Evolutionary conservation across 2,888 invertebrate genomes (phyloP).

Genomic region (Hecatera dysodea): DNA sequence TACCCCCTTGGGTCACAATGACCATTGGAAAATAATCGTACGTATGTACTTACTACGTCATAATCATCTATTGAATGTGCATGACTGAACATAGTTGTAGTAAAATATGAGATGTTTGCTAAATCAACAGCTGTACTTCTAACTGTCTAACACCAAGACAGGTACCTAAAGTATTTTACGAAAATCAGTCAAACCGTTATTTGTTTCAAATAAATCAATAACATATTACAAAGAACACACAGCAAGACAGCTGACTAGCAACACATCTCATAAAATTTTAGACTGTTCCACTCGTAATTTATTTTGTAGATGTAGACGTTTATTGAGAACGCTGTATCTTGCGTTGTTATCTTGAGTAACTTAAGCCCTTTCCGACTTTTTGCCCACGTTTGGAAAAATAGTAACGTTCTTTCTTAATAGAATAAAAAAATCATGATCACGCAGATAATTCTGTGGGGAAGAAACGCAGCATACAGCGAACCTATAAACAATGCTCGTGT

Average conservation of each 20-base stretch:
- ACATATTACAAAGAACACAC: neutral
- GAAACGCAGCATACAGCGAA: slow-evolving; percentile 31
- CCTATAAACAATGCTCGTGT: slow-evolving; percentile 22
- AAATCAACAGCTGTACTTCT: neutral
- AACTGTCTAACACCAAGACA: neutral
- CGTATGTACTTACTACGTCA: slow-evolving; percentile 6
- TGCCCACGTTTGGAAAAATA: neutral
- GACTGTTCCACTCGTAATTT: slow-evolving; percentile 20
- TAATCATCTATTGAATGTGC: slow-evolving; percentile 11
- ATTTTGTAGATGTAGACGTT: slow-evolving; percentile 34
- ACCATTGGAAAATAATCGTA: slow-evolving; percentile 7
- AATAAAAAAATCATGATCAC: no score
- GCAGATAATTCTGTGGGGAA: neutral
- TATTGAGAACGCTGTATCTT: slow-evolving; percentile 35
- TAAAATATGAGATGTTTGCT: slow-evolving; percentile 44
- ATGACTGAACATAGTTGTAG: neutral
- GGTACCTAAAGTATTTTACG: neutral
- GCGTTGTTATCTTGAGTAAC: neutral
- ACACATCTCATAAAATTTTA: slow-evolving; percentile 24
- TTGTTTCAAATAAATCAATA: neutral
- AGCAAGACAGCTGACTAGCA: neutral
- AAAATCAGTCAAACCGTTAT: neutral
- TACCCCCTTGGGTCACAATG: neutral
- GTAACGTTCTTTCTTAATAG: neutral
- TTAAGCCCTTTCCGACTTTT: neutral